Percentiles rank a stretch among this genome's conserved stretches.
Conservation (phyloP, 2,888 invertebrate genomes). For the Hemithea aestivaria region DNA sequence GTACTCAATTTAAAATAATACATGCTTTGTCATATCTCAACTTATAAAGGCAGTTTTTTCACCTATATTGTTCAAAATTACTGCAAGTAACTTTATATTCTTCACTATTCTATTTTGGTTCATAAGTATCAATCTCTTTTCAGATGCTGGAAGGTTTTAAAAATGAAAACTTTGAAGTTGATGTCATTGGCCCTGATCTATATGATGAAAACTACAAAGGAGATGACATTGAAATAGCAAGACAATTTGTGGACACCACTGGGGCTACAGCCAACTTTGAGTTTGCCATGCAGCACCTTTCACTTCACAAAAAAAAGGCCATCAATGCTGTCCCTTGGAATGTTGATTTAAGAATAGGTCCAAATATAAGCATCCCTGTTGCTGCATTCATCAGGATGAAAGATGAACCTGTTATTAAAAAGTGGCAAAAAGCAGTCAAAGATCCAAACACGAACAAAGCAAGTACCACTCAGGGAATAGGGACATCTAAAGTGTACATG, state of each 20-base stretch:
- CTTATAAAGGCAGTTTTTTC: too few relatives aligned
- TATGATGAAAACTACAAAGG: constrained; percentile 53
- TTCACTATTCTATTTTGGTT: too few relatives aligned
- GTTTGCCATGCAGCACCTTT: constrained; percentile 79
- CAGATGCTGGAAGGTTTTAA: constrained; percentile 76
- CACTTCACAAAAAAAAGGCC: constrained; percentile 74
- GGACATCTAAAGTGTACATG: constrained; percentile 48
- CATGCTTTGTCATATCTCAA: too few relatives aligned
- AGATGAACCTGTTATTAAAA: constrained; percentile 62
- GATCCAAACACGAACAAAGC: constrained; percentile 58
- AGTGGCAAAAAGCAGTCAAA: constrained; percentile 56
- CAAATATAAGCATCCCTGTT: constrained; percentile 80
- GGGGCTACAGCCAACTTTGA: constrained; percentile 75
- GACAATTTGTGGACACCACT: constrained; percentile 62
- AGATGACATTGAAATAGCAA: constrained; percentile 47
- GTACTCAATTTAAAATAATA: too few relatives aligned
- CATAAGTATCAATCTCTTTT: constrained; percentile 26
- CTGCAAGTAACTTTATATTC: too few relatives aligned
- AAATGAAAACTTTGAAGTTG: constrained; percentile 77
- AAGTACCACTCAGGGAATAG: constrained; percentile 58
- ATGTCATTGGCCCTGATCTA: constrained; percentile 79
- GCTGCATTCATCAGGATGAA: constrained; percentile 75
- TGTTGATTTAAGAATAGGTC: constrained; percentile 79
- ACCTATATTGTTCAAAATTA: too few relatives aligned
- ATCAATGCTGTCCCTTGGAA: constrained; percentile 81